Evolutionary conservation across 1,140 invertebrate species (phyloP), one percentile per base, ranked within the genome.

Genomic region (Papilio helenus): DNA sequence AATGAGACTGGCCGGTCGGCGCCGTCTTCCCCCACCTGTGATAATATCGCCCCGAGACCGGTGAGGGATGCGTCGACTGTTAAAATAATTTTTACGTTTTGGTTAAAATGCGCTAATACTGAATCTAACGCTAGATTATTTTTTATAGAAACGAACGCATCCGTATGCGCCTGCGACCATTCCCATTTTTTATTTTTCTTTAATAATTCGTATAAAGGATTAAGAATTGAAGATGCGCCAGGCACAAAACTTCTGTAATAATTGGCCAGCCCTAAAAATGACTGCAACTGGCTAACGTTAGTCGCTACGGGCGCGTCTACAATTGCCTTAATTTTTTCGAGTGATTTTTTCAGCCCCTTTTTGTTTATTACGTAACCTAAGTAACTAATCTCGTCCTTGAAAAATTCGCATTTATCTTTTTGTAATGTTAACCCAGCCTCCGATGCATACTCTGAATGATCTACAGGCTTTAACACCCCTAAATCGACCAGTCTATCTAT

Each of bases 81-180:
- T 84, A 81, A 26, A 83, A 90, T 74, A 8, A 95, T 16, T 72
- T 87, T 87, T n/a, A 87, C 81, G 5, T 82, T 80, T 20, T 88
- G 87, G 72, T 95, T 81, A 80, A 89, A 94, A 79, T 92, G 93
- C 8, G 84, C 84, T 23, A 95, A 79, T 1, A 46, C 44, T 14
- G 44, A 46, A 46, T 46, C 44, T 3, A 10, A 46, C 12, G 44
- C 44, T 46, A n/a, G 86, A 78, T n/a, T 65, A 72, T 71, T 81
- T 79, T 86, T 92, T 90, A 72, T 87, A 83, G 16, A 34, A 4
- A 34, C 34, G 34, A 34, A 34, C 2, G 34, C 34, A 5, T 34
- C 34, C 3, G 34, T 4, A 51, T 71, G 71, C 29, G 73, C 91
- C 90, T 14, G 88, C 80, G 44, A 12, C 44, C 44, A 46, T 14